Conservation (phyloP, 2,113 vertebrate genomes). For the Anhinga anhinga region DNA sequence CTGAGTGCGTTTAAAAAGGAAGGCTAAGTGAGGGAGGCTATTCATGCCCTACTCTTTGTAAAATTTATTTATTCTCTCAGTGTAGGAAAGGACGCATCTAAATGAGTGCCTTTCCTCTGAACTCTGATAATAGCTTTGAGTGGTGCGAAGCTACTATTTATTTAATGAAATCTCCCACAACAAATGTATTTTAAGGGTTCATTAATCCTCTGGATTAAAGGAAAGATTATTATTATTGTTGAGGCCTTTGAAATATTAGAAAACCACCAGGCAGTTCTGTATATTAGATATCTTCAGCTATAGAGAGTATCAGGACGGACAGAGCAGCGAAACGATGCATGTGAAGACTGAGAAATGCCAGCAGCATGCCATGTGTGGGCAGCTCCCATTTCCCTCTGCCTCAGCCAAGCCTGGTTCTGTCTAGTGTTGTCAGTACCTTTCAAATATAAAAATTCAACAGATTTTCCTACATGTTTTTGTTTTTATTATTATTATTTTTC, state of each 20-base stretch:
- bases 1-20: neutral
- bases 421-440: neutral
- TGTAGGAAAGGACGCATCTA: fast-evolving
- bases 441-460: neutral
- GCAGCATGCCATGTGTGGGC: neutral
- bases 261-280: neutral
- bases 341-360: neutral
- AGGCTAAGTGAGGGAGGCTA: neutral
- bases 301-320: neutral
- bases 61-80: neutral
- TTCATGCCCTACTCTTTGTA: neutral
- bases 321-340: neutral
- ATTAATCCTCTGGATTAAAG: neutral
- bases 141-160: neutral
- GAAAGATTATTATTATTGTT: neutral
- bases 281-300: neutral
- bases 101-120: neutral
- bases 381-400: neutral
- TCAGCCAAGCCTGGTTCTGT: neutral
- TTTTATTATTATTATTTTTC: neutral
- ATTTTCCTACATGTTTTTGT: neutral
- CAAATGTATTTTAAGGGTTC: neutral
- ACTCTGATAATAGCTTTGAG: neutral
- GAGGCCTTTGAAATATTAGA: neutral
- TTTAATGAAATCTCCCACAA: neutral